Percentiles rank a stretch among this genome's conserved stretches.
Evolutionary conservation across 2,888 invertebrate species (phyloP).

Genomic region (Amaurobius ferox): DNA sequence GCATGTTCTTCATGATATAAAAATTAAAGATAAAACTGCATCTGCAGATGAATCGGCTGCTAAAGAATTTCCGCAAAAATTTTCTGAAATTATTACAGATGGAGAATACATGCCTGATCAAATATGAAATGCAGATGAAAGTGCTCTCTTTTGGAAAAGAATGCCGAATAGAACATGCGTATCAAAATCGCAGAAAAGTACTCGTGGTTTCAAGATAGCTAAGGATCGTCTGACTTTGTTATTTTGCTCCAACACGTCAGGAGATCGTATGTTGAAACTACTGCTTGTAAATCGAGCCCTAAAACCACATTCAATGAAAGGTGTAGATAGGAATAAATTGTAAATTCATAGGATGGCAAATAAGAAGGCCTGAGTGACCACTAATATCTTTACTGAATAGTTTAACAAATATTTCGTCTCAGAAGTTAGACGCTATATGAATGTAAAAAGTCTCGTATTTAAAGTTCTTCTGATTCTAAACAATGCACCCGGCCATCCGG

Average conservation of each 20-base stretch:
- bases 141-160: too few species aligned
- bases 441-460: slow-evolving; percentile 26
- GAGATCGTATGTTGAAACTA: slow-evolving; percentile 22
- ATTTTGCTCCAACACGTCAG: slow-evolving; percentile 40
- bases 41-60: too few species aligned
- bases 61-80: too few species aligned
- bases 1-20: too few species aligned
- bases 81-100: too few species aligned
- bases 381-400: slow-evolving; percentile 30
- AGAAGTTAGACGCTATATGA: slow-evolving; percentile 35
- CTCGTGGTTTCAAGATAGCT: slow-evolving; percentile 40
- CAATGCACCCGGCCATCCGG: slow-evolving; percentile 44
- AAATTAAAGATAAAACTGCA: too few species aligned
- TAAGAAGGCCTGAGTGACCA: slow-evolving; percentile 31
- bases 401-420: slow-evolving; percentile 38
- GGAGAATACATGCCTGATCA: too few species aligned
- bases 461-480: slow-evolving; percentile 51
- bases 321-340: slow-evolving; percentile 4
- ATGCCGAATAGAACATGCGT: too few species aligned
- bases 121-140: too few species aligned
- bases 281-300: slow-evolving; percentile 36
- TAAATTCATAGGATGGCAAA: slow-evolving; percentile 30
- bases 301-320: slow-evolving; percentile 33
- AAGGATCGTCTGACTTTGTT: slow-evolving; percentile 39
- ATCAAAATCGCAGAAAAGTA: too few species aligned